Base-by-base conservation (phyloP, 2,888 invertebrate species). In the Scaeva pyrastri region DNA sequence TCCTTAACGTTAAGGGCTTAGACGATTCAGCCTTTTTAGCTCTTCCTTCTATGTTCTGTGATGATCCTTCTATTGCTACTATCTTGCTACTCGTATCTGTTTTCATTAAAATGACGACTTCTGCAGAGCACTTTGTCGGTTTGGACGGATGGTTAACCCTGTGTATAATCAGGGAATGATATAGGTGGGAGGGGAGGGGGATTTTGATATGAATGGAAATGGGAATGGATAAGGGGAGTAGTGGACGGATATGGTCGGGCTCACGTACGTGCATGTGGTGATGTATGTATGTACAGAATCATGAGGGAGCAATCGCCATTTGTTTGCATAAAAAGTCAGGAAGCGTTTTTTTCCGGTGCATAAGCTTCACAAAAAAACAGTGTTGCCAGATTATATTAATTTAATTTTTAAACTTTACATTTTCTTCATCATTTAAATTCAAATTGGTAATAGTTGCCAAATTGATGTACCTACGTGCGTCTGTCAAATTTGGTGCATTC, bases 141-240 rank as follows among this genome's bases (percentile, higher is more conserved):
- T 79, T 75, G 76, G 81, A 77, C 82, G 82, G 77, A 82, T 82
- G 86, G 86, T 78, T 86, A 82, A 86, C 77, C 82, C 64, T 82
- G 86, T 82, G 86, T 79, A 84, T 84, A 84, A 74, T 86, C 56
- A 82, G 77, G 70, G 68, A 43, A 41, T 43, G 31, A 31, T 31
- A 31, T 31, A n/a, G n/a, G n/a, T n/a, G n/a, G n/a, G n/a, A n/a
- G n/a, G n/a, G n/a, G n/a, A n/a, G n/a, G n/a, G n/a, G n/a, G n/a
- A n/a, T n/a, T n/a, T n/a, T n/a, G n/a, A n/a, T n/a, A n/a, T n/a
- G n/a, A n/a, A n/a, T n/a, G n/a, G n/a, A n/a, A n/a, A n/a, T n/a
- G n/a, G n/a, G n/a, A n/a, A n/a, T n/a, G n/a, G n/a, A n/a, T n/a
- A n/a, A n/a, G 48, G 68, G 62, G 74, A 64, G 11, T 45, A 73